Base-by-base conservation (phyloP, 2,888 invertebrate species). In the Drosophila falleni region DNA sequence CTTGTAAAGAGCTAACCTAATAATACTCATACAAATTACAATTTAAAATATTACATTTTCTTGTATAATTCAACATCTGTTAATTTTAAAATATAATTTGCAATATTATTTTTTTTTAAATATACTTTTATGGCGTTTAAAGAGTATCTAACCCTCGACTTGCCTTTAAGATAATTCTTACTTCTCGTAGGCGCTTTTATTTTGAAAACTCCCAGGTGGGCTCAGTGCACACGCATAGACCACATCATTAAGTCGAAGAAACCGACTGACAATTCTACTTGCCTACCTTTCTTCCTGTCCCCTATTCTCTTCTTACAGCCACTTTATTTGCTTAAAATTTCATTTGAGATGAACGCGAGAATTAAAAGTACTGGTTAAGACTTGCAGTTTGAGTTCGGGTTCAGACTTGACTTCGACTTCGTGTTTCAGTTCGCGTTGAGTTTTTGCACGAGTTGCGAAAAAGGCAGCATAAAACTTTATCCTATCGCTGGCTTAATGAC, bases 311-410 rank as follows among this genome's bases (percentile, higher is more conserved):
- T 13, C n/a, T 9, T 8, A 2, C 10, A 42, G 78, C 47, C 63
- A 71, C 75, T 88, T 71, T 89, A 84, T 87, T 89, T 85, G 84
- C 50, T 76, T 70, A 83, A 87, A 74, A 79, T 83, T 79, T 79
- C 71, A 66, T 64, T 73, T 65, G 54, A 78, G 76, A 76, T 72
- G 75, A 67, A 69, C 82, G 75, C 80, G 65, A 76, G 62, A 78
- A 85, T 85, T 80, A 88, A 88, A 83, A 79, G 71, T 75, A 84
- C 73, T 76, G 87, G 89, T 74, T 80, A 76, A 80, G 72, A 63
- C 59, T 50, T 63, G 47, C 31, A 49, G 39, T n/a, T 58, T 19
- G 16, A 41, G 23, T n/a, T 58, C 15, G 29, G 5, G 16, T n/a
- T 35, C 13, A 19, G 19, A 19, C n/a, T 51, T 31, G 55, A 16